A percentile compares a stretch with the other conserved stretches of the same genome.
Evolutionary conservation across 2,888 invertebrate genomes (phyloP).

Genomic region (Lycophotia porphyrea): DNA sequence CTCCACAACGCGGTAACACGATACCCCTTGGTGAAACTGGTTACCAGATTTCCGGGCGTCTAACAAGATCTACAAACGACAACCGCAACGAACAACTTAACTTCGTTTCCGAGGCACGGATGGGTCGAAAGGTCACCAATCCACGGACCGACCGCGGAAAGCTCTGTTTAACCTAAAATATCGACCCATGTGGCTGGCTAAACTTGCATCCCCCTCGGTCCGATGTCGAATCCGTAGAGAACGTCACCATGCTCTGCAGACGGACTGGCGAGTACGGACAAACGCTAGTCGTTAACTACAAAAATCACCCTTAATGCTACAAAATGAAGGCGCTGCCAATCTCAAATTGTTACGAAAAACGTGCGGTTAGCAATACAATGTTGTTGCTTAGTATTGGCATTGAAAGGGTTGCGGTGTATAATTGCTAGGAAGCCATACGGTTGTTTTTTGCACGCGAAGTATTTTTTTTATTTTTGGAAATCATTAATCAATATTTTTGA

Average conservation of each 20-base stretch:
- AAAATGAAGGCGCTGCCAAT: background rate
- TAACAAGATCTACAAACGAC: background rate
- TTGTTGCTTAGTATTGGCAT: slow-evolving; percentile 7
- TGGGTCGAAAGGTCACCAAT: background rate
- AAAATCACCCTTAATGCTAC: background rate
- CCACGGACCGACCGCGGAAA: background rate
- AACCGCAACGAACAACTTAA: background rate
- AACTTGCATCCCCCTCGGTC: background rate
- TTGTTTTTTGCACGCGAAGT: background rate
- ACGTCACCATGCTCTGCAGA: background rate
- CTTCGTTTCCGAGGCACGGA: background rate
- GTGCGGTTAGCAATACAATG: background rate
- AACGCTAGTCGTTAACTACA: background rate
- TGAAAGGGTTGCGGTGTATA: slow-evolving; percentile 4
- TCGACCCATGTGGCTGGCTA: background rate
- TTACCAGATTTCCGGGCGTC: background rate
- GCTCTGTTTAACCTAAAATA: background rate
- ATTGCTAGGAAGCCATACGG: slow-evolving; percentile 8
- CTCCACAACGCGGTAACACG: background rate
- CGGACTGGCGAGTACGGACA: background rate
- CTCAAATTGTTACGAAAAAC: background rate
- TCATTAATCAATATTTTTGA: slow-evolving; percentile 1
- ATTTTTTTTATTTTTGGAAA: background rate
- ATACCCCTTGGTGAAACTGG: background rate
- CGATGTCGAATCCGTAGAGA: slow-evolving; percentile 4